Evolutionary conservation across 2,113 vertebrate species (phyloP).

Genomic region (Nannospalax galili): DNA sequence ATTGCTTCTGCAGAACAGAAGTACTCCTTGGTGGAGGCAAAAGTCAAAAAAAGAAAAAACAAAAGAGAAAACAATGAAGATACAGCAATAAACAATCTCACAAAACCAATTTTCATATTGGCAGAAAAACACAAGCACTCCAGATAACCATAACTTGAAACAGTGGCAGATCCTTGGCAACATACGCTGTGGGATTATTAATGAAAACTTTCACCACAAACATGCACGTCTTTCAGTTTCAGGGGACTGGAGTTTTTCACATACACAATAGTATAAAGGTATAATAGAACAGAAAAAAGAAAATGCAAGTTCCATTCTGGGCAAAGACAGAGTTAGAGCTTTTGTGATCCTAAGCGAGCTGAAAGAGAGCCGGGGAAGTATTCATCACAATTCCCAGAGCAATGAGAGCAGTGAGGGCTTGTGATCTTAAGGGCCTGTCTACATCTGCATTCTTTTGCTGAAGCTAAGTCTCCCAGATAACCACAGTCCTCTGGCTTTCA

Average conservation of each 20-base stretch:
- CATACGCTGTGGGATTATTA: constrained; percentile 61
- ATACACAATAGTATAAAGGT: neutral
- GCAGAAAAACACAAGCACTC: constrained; percentile 71
- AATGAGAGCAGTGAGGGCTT: neutral
- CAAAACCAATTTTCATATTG: constrained; percentile 79
- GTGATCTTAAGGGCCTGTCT: neutral
- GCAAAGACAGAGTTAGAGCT: neutral
- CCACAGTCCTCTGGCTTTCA: neutral
- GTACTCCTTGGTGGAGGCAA: constrained; percentile 48
- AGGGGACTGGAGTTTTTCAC: constrained; percentile 11
- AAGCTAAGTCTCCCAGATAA: neutral
- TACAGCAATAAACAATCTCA: constrained; percentile 72
- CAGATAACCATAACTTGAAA: constrained; percentile 72
- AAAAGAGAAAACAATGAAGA: neutral
- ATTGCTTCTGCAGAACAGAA: constrained; percentile 62
- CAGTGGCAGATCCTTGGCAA: constrained; percentile 63
- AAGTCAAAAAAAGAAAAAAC: neutral
- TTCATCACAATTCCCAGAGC: neutral
- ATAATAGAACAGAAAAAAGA: constrained; percentile 16
- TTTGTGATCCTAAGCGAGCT: neutral
- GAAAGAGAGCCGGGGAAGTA: neutral
- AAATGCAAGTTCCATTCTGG: neutral
- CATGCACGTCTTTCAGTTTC: constrained; percentile 56
- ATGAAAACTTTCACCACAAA: constrained; percentile 65
- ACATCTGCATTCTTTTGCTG: neutral